Evolutionary conservation across 2,113 vertebrate genomes (phyloP).

Genomic region (Carassius gibelio): DNA sequence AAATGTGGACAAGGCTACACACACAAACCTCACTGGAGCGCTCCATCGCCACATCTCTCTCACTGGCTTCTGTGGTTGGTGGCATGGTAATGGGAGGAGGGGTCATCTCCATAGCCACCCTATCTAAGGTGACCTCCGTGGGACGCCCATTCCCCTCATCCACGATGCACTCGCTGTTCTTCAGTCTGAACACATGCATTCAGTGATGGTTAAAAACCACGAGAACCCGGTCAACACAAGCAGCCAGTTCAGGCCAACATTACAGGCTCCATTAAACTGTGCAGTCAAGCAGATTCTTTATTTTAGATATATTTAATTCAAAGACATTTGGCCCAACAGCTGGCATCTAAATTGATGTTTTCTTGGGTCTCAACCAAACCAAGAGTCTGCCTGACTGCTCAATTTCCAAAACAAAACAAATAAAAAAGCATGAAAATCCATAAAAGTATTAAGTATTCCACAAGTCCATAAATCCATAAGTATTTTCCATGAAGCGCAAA

Average conservation of each 20-base stretch:
- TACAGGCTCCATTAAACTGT: not conserved
- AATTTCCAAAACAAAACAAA: no score
- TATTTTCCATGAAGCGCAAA: not conserved
- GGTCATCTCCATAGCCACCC: constrained; percentile 58
- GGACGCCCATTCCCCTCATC: constrained; percentile 55
- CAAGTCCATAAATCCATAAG: no score
- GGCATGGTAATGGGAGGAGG: constrained; percentile 58
- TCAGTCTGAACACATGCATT: constrained; percentile 56
- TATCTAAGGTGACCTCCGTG: constrained; percentile 50
- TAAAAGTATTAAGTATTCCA: not conserved
- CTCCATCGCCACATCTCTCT: constrained; percentile 17
- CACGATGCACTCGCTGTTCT: constrained; percentile 62
- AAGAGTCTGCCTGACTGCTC: not conserved
- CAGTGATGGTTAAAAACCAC: not conserved
- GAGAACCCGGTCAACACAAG: not conserved
- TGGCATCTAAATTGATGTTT: not conserved
- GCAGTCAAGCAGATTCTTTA: not conserved
- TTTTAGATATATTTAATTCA: not conserved
- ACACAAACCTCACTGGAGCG: constrained; percentile 29
- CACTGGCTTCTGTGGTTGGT: constrained; percentile 45
- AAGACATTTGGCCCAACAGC: constrained; percentile 9
- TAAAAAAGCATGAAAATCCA: not conserved
- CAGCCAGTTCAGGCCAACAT: not conserved
- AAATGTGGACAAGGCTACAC: not conserved
- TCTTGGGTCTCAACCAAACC: not conserved